These are phyloP conservation scores for Melanerpes aurifrons DNA, from an alignment of 2,113 vertebrate genomes.

Conservation along the genomic window DNA sequence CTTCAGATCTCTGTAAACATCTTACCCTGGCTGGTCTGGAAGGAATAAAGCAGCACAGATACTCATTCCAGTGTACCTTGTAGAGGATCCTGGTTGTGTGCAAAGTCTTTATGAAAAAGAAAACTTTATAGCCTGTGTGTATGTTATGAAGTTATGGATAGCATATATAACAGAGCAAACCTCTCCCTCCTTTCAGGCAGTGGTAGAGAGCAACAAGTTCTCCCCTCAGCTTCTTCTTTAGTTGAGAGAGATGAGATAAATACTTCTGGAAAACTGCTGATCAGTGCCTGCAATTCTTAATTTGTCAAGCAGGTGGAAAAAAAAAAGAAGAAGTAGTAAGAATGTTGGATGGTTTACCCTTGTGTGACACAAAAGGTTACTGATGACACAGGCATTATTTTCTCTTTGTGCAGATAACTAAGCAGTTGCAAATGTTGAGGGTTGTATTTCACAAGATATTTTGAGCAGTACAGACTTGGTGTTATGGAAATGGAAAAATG, in stretches of 20 bases:
- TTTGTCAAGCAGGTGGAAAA: not conserved
- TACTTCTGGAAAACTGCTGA: not conserved
- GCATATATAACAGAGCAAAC: not conserved
- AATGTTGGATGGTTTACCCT: not conserved
- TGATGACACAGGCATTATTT: not conserved
- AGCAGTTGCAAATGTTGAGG: not conserved
- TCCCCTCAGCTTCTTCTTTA: too few species aligned
- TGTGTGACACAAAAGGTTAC: not conserved
- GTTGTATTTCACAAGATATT: not conserved
- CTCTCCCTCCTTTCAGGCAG: not conserved
- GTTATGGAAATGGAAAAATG: slow-evolving; percentile 33
- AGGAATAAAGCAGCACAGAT: not conserved
- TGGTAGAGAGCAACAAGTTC: too few species aligned
- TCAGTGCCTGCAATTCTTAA: not conserved
- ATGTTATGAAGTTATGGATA: not conserved
- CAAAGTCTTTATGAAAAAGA: not conserved
- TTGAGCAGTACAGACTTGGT: not conserved
- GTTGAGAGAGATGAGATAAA: not conserved
- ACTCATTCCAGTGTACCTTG: not conserved
- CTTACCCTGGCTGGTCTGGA: not conserved
- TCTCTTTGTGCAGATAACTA: not conserved
- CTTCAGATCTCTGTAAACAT: not conserved
- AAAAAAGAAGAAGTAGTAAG: not conserved
- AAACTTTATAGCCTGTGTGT: not conserved
- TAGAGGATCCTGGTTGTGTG: not conserved